Evolutionary conservation across 2,888 invertebrate genomes (phyloP), one percentile per base, ranked within the genome.

Genomic region (Lobophora halterata): DNA sequence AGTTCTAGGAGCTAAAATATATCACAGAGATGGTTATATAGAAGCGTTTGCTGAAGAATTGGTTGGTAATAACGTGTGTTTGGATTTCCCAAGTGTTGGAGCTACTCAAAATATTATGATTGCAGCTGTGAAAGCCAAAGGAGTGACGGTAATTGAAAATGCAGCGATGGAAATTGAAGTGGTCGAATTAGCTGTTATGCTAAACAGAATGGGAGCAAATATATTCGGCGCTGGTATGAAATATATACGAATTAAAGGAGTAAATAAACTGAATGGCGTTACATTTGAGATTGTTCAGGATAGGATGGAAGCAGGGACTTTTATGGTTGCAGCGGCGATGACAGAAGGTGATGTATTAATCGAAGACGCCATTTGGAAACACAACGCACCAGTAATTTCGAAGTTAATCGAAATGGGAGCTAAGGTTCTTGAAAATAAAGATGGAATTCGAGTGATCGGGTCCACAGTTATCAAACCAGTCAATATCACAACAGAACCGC

Each of bases 251-350:
- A 46, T 49, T 5, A 7, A 9, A 21, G 49, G 49, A 1, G 44
- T 49, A 3, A 9, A 32, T 1, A 6, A 7, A 7, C 25, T 49
- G 3, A 19, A 23, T 14, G 46, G 38, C 6, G 29, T 27, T 6
- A 14, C 38, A 17, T 43, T 45, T 10, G 13, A 7, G 0, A 34
- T 49, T 12, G 16, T 33, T 1, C 49, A 45, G 14, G 52, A 52
- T n/a, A 20, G 49, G 0, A 39, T 42, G 3, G 52, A 49, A 34
- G 45, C 49, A 1, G 52, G 42, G 0, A 52, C 52, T 1, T 52
- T 52, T 28, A 49, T 49, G 49, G 42, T 52, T 16, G 49, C 52
- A 0, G 51, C 48, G 8, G 46, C 46, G 1, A 43, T 46, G 35
- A 45, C 46, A 2, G 43, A 44, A 41, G 49, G 49, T 0, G 9